Conservation (phyloP, 2,888 invertebrate genomes). For the Kuschelorhynchus macadamiae region DNA sequence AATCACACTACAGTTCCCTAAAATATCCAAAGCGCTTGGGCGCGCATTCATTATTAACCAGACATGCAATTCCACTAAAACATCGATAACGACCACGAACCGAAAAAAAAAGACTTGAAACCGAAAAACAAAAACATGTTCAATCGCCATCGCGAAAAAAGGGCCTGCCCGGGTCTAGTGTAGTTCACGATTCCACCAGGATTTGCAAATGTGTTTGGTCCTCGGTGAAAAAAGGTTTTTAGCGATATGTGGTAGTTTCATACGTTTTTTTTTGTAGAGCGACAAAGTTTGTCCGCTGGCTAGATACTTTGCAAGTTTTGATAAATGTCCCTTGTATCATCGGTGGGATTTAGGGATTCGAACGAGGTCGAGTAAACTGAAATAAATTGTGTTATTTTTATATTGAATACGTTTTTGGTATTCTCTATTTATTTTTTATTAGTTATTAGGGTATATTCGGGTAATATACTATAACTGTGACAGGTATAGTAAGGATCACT, state of each 20-base stretch:
- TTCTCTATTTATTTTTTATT: too few relatives aligned
- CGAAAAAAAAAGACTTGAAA: constrained; percentile 53
- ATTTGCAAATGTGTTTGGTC: constrained; percentile 40
- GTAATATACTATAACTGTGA: too few relatives aligned
- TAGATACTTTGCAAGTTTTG: too few relatives aligned
- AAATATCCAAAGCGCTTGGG: constrained; percentile 64
- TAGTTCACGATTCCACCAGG: constrained; percentile 37
- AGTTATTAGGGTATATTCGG: too few relatives aligned
- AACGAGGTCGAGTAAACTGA: too few relatives aligned
- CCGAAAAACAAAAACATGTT: constrained; percentile 56
- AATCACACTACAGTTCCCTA: constrained; percentile 65
- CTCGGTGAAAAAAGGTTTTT: constrained; percentile 39
- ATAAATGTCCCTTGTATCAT: too few relatives aligned
- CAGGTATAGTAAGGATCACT: too few relatives aligned
- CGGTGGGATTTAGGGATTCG: too few relatives aligned
- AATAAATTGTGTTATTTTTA: too few relatives aligned
- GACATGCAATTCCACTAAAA: constrained; percentile 69
- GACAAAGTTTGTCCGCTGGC: too few relatives aligned
- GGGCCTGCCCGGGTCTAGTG: constrained; percentile 53
- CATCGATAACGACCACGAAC: constrained; percentile 67
- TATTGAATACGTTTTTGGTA: too few relatives aligned
- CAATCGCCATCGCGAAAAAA: constrained; percentile 51
- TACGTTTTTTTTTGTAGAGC: too few relatives aligned
- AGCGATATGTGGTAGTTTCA: neutral
- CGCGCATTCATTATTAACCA: constrained; percentile 66